phyloP scores from a whole-genome alignment of 2,113 vertebrate genomes.

The Sula dactylatra region DNA sequence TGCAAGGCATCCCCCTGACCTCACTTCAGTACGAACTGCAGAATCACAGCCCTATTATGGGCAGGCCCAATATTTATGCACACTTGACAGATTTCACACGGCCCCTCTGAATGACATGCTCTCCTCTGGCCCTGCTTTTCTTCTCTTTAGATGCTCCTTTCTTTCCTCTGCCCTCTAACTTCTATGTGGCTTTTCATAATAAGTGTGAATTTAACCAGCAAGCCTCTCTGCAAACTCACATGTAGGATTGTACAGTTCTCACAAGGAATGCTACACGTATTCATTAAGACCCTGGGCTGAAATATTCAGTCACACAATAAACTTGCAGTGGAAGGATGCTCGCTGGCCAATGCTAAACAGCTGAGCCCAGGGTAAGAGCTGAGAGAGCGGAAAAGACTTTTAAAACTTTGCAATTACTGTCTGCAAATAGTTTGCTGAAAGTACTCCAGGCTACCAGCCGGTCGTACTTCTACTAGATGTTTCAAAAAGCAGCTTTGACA shows the following conservation, averaged over 20 bases:
- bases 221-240: neutral
- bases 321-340: neutral
- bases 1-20: neutral
- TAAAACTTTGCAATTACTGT: neutral
- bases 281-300: neutral
- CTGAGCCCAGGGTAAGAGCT: neutral
- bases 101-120: neutral
- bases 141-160: neutral
- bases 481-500: neutral
- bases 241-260: neutral
- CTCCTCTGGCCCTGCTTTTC: neutral
- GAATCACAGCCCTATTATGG: neutral
- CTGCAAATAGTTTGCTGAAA: neutral
- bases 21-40: neutral
- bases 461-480: neutral
- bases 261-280: neutral
- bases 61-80: conserved; percentile 26
- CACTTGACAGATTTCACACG: conserved; percentile 7
- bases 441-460: neutral
- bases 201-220: neutral
- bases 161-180: neutral
- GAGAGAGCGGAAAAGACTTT: neutral
- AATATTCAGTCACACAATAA: neutral
- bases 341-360: accelerated
- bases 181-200: neutral